phyloP scores from a whole-genome alignment of 2,888 invertebrate species.

The Mythimna ferrago region DNA sequence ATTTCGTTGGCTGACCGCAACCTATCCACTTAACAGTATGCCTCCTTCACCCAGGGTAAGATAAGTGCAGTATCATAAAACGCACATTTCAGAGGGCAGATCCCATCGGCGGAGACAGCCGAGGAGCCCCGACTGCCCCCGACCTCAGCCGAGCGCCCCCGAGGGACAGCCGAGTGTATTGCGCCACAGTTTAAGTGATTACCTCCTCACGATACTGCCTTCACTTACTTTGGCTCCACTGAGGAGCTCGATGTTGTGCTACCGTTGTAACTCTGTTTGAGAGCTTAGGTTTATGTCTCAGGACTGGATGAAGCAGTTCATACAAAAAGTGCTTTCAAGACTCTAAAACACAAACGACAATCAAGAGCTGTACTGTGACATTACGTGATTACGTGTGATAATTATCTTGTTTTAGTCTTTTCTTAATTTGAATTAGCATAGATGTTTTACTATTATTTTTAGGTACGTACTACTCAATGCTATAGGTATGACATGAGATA shows the following conservation, averaged over 20 bases:
- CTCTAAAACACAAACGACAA: neutral
- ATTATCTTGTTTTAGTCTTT: neutral
- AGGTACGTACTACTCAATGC: too few relatives aligned
- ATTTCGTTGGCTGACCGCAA: neutral
- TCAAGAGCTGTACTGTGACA: neutral
- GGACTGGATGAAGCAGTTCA: too few relatives aligned
- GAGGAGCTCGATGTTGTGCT: slow-evolving; percentile 14
- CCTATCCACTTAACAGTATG: neutral
- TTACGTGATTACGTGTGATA: neutral
- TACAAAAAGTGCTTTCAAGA: neutral
- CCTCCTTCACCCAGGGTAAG: neutral
- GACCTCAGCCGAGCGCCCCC: slow-evolving; percentile 46
- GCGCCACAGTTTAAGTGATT: slow-evolving; percentile 65
- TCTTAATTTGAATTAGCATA: too few relatives aligned
- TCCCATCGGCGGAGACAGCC: slow-evolving; percentile 12
- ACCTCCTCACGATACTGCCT: slow-evolving; percentile 53
- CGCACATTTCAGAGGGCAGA: slow-evolving; percentile 27
- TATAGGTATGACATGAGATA: too few relatives aligned
- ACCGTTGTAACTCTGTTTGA: neutral
- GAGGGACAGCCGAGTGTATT: slow-evolving; percentile 62
- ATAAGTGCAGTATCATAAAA: slow-evolving; percentile 53
- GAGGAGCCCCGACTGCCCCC: slow-evolving; percentile 10
- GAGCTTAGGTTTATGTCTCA: neutral
- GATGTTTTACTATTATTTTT: too few relatives aligned
- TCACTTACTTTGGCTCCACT: slow-evolving; percentile 40